phyloP scores from a whole-genome alignment of 2,797 vertebrate genomes.

The Echiichthys vipera region DNA sequence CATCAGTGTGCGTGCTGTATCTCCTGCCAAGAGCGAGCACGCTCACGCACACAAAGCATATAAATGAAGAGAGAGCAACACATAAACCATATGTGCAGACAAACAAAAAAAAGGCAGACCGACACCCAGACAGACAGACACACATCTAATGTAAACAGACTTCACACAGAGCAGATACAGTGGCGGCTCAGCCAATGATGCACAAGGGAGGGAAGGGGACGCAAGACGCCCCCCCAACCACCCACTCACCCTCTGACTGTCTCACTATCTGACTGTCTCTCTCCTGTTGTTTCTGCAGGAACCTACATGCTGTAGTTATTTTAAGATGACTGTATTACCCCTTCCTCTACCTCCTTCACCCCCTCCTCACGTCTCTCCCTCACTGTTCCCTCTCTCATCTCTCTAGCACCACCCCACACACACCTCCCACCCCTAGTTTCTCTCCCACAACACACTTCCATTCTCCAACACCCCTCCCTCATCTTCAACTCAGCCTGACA shows the following conservation, averaged over 20 bases:
- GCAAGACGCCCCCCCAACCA: no score
- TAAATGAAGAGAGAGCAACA: constrained; percentile 66
- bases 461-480: constrained; percentile 59
- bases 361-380: constrained; percentile 49
- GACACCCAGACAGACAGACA: constrained; percentile 41
- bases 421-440: constrained; percentile 64
- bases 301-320: constrained; percentile 82
- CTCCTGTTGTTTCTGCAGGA: constrained; percentile 77
- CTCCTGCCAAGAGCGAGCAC: constrained; percentile 87
- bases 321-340: constrained; percentile 80
- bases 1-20: constrained; percentile 88
- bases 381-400: constrained; percentile 70
- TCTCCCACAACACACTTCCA: constrained; percentile 61
- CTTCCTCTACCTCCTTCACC: constrained; percentile 69
- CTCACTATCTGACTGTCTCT: constrained; percentile 55
- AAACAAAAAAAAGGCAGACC: constrained; percentile 68
- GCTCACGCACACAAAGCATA: constrained; percentile 43
- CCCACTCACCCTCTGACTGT: no score
- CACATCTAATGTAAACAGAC: constrained; percentile 75
- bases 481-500: constrained; percentile 68
- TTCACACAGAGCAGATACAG: constrained; percentile 74
- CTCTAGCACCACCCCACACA: constrained; percentile 48
- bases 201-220: constrained; percentile 68
- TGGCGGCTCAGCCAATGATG: constrained; percentile 70
- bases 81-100: constrained; percentile 74